phyloP scores from a whole-genome alignment of 2,113 vertebrate genomes.

The Prinia subflava region DNA sequence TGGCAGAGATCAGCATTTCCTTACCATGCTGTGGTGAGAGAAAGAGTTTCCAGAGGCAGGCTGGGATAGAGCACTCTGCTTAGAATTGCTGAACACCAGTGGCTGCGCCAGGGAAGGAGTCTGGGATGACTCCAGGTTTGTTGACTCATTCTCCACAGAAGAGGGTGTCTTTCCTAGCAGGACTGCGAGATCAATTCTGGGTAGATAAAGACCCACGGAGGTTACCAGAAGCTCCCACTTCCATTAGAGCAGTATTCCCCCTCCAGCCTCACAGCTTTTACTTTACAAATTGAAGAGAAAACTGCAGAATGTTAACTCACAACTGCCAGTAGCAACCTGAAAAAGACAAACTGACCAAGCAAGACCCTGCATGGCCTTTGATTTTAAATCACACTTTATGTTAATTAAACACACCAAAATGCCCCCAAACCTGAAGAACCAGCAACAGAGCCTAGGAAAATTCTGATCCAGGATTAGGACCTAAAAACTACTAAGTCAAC shows the following conservation, averaged over 20 bases:
- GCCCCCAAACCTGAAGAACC: neutral
- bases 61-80: slow-evolving; percentile 87
- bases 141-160: slow-evolving; percentile 86
- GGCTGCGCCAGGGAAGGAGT: slow-evolving; percentile 88
- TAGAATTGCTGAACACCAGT: slow-evolving; percentile 97
- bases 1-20: neutral
- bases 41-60: slow-evolving; percentile 80
- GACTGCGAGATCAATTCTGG: slow-evolving; percentile 94
- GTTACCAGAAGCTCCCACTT: neutral
- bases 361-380: neutral
- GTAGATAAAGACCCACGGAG: neutral
- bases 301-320: neutral
- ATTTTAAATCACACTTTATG: neutral
- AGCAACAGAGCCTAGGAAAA: neutral
- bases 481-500: neutral
- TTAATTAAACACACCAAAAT: neutral
- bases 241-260: neutral
- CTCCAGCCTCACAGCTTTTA: neutral
- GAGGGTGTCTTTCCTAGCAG: slow-evolving; percentile 94
- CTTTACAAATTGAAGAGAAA: neutral
- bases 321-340: neutral
- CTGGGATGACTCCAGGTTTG: slow-evolving; percentile 82
- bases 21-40: slow-evolving; percentile 93
- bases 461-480: neutral
- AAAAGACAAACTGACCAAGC: neutral